A percentile compares a stretch with the other conserved stretches of the same genome.
Evolutionary conservation across 2,113 vertebrate species (phyloP).

Genomic region (Podarcis cretensis): DNA sequence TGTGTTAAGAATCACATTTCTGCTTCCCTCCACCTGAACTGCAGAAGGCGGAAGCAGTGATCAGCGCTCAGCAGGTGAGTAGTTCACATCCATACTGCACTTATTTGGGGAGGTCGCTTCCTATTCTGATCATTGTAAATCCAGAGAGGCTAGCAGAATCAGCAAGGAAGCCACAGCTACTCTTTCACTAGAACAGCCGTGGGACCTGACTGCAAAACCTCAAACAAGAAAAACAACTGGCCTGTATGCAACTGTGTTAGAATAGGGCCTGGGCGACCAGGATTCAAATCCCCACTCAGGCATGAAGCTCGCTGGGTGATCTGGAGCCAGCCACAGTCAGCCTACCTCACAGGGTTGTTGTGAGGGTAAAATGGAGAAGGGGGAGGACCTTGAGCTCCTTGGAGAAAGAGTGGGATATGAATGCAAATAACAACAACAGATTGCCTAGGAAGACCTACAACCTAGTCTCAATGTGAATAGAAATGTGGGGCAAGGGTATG

Average conservation of each 20-base stretch:
- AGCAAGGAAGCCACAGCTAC: neutral
- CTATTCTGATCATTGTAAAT: neutral
- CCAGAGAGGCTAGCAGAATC: neutral
- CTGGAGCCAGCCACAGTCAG: too few species aligned
- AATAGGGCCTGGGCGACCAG: too few species aligned
- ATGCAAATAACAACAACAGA: too few species aligned
- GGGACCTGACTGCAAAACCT: neutral
- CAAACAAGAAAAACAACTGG: neutral
- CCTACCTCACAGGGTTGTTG: too few species aligned
- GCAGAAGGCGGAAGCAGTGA: neutral
- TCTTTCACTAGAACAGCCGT: neutral
- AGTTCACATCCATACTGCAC: neutral
- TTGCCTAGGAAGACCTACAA: neutral
- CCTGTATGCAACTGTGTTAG: too few species aligned
- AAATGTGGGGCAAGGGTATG: neutral
- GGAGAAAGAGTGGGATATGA: too few species aligned
- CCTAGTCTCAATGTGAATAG: too few species aligned
- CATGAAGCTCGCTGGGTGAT: too few species aligned
- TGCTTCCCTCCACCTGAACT: neutral
- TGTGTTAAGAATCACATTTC: constrained; percentile 24
- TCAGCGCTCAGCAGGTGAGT: neutral
- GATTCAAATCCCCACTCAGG: too few species aligned
- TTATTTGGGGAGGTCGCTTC: neutral
- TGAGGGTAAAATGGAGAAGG: too few species aligned
- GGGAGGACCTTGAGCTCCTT: too few species aligned